Evolutionary conservation across 2,888 invertebrate genomes (phyloP).

Genomic region (Hydraecia micacea): DNA sequence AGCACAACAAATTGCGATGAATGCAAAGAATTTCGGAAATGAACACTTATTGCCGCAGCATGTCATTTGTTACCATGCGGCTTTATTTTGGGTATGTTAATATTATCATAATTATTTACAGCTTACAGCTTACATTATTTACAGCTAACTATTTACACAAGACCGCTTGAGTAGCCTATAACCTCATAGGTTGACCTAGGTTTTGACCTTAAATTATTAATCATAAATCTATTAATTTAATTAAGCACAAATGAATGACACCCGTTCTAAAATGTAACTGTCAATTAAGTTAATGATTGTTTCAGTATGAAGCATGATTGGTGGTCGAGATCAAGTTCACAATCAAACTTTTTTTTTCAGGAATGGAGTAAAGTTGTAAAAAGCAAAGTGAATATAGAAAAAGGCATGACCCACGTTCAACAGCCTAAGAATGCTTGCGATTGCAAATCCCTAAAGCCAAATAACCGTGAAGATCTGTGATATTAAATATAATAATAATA

Average conservation of each 20-base stretch:
- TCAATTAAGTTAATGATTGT: not conserved
- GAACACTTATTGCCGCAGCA: conserved; percentile 95
- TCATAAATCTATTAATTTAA: not conserved
- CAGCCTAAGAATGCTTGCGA: conserved; percentile 79
- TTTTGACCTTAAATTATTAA: not conserved
- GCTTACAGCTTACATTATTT: not conserved
- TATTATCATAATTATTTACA: not conserved
- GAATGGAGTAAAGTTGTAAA: conserved; percentile 93
- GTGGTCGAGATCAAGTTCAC: not conserved
- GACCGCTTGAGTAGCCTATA: not conserved
- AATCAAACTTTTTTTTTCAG: conserved; percentile 78
- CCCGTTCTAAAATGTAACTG: not conserved
- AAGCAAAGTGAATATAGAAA: conserved; percentile 79
- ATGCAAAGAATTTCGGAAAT: conserved; percentile 93
- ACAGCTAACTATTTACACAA: not conserved
- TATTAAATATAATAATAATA: conserved; percentile 19
- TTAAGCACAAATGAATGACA: not conserved
- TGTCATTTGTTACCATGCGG: conserved; percentile 96
- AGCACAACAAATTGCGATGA: conserved; percentile 92
- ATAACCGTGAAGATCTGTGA: conserved; percentile 81
- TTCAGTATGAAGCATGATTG: not conserved
- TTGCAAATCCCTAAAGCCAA: conserved; percentile 68
- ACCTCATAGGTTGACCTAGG: not conserved
- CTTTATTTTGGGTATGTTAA: conserved; percentile 78
- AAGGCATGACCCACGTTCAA: conserved; percentile 83